Evolutionary conservation across 2,113 vertebrate species (phyloP).

Genomic region (Microcebus murinus): DNA sequence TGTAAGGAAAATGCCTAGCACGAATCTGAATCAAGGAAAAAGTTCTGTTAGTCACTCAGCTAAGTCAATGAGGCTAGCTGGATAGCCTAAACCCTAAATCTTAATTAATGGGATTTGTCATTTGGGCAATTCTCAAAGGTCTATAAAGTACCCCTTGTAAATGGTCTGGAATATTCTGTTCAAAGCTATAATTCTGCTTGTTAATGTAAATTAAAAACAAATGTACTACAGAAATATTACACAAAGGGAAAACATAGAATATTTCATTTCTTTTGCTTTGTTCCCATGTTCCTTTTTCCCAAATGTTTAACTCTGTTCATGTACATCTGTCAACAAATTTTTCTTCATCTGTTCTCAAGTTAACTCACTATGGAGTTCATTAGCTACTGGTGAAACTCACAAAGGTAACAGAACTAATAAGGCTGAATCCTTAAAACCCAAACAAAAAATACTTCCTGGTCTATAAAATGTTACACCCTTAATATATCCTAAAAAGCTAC

Average conservation of each 20-base stretch:
- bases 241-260: conserved; percentile 38
- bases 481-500: conserved; percentile 22
- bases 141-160: conserved; percentile 19
- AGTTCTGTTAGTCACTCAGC: not conserved
- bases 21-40: not conserved
- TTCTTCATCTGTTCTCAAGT: conserved; percentile 42
- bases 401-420: conserved; percentile 51
- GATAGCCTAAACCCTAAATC: conserved; percentile 13
- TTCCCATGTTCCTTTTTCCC: conserved; percentile 44
- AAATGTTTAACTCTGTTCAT: conserved; percentile 56
- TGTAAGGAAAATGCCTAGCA: not conserved
- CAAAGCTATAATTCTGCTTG: conserved; percentile 29
- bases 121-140: conserved; percentile 28
- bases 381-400: conserved; percentile 64
- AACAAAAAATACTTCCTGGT: not conserved
- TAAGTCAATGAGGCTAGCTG: not conserved
- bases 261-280: conserved; percentile 40
- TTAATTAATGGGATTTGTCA: conserved; percentile 45
- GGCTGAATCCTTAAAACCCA: conserved; percentile 48
- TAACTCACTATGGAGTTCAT: conserved; percentile 52
- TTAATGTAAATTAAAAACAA: conserved; percentile 68
- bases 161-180: conserved; percentile 42
- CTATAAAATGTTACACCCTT: conserved; percentile 31
- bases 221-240: conserved; percentile 47
- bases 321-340: conserved; percentile 57